Conservation (phyloP, 2,797 vertebrate species). For the Cryptoblepharus egeriae region DNA sequence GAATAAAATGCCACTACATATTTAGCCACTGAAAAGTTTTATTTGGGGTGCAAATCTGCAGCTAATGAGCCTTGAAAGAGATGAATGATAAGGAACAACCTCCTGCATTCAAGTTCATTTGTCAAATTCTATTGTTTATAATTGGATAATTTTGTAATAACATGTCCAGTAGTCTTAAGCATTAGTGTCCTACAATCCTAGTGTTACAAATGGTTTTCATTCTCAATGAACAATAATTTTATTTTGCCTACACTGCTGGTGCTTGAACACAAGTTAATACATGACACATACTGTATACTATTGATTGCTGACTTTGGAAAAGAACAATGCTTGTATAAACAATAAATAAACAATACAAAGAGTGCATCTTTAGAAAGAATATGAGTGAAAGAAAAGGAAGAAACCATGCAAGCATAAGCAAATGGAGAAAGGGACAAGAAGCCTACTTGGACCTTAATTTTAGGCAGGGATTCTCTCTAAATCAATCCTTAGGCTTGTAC, state of each 20-base stretch:
- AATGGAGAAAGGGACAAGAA: too few relatives aligned
- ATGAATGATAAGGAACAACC: conserved; percentile 76
- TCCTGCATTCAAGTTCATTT: conserved; percentile 72
- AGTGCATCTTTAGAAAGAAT: not conserved
- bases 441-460: too few relatives aligned
- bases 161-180: conserved; percentile 65
- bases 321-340: not conserved
- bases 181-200: conserved; percentile 50
- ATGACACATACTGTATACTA: conserved; percentile 4
- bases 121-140: conserved; percentile 76
- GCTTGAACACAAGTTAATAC: conserved; percentile 31
- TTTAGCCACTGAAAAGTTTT: conserved; percentile 65
- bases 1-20: conserved; percentile 61
- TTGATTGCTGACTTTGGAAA: not conserved
- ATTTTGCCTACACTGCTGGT: conserved; percentile 63
- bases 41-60: conserved; percentile 73
- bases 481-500: too few relatives aligned
- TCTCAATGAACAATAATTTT: conserved; percentile 56
- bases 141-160: conserved; percentile 69
- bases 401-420: too few relatives aligned
- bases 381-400: rapidly evolving
- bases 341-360: conserved; percentile 24
- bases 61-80: conserved; percentile 76
- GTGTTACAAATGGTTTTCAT: conserved; percentile 68
- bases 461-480: too few relatives aligned